Conservation (phyloP, 2,113 vertebrate species). For the Herpailurus yagouaroundi region DNA sequence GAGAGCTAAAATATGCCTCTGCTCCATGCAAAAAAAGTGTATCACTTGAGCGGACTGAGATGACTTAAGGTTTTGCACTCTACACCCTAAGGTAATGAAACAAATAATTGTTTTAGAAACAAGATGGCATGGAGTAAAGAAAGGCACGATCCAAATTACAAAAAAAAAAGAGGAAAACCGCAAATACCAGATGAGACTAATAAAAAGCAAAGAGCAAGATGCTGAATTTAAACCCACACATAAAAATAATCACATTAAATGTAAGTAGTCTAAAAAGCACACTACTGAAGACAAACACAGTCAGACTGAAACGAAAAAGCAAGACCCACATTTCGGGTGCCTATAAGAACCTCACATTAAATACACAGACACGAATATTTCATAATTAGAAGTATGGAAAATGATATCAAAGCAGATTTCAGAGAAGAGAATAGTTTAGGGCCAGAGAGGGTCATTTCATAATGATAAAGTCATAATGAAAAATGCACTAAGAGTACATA, state of each 20-base stretch:
- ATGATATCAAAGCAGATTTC: background rate
- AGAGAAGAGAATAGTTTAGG: background rate
- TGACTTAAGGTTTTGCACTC: background rate
- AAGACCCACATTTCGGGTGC: background rate
- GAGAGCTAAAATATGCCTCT: background rate
- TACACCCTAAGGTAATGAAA: background rate
- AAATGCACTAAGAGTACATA: background rate
- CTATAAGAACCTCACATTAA: background rate
- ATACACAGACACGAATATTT: background rate
- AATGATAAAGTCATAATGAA: constrained; percentile 7
- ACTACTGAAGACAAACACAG: background rate
- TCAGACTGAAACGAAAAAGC: background rate
- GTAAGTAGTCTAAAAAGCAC: background rate
- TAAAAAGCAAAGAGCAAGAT: background rate
- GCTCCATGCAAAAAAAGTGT: background rate
- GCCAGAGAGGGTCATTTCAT: background rate
- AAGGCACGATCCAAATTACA: background rate
- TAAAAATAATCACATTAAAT: background rate
- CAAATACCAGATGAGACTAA: background rate
- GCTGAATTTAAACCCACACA: background rate
- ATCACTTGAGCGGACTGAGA: background rate
- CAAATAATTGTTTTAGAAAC: background rate
- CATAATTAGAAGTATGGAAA: background rate
- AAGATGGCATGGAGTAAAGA: background rate
- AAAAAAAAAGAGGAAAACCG: background rate